Evolutionary conservation across 23 tunicate species (phyloP).

Genomic region (Pegea sp.): DNA sequence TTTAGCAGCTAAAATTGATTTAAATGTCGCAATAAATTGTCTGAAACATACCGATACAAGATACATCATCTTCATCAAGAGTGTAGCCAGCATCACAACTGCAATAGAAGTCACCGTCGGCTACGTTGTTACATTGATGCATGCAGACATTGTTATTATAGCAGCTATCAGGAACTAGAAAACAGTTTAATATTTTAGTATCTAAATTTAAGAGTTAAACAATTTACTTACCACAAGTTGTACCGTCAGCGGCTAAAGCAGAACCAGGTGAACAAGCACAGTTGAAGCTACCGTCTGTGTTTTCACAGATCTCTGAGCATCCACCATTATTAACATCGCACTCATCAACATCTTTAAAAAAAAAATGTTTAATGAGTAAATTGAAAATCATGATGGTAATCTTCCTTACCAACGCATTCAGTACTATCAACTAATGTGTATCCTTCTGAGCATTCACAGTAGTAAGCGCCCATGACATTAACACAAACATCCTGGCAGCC

Average conservation of each 20-base stretch:
- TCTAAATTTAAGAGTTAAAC: background rate
- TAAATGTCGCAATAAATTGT: too few species aligned
- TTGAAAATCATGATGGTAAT: background rate
- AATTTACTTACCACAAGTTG: conserved; percentile 35
- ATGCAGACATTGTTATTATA: conserved; percentile 32
- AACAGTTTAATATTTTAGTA: background rate
- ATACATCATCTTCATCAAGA: conserved; percentile 36
- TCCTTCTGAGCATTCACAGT: conserved; percentile 71
- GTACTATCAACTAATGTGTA: conserved; percentile 18
- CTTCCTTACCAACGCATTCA: conserved; percentile 38
- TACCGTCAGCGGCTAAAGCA: conserved; percentile 13
- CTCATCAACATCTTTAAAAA: conserved; percentile 43
- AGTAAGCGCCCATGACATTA: conserved; percentile 41
- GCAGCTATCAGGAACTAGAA: conserved; percentile 76
- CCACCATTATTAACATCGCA: conserved; percentile 50
- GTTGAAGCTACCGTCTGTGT: conserved; percentile 45
- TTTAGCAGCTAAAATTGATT: too few species aligned
- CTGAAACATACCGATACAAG: conserved; percentile 74
- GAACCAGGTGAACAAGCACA: conserved; percentile 60
- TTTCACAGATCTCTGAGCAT: conserved; percentile 36
- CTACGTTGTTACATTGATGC: conserved; percentile 52
- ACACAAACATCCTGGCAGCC: conserved; percentile 46
- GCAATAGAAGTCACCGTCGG: conserved; percentile 40
- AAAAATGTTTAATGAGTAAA: background rate
- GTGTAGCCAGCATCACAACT: conserved; percentile 39